Evolutionary conservation across 2,888 invertebrate species (phyloP).

Genomic region (Cenopis cana): DNA sequence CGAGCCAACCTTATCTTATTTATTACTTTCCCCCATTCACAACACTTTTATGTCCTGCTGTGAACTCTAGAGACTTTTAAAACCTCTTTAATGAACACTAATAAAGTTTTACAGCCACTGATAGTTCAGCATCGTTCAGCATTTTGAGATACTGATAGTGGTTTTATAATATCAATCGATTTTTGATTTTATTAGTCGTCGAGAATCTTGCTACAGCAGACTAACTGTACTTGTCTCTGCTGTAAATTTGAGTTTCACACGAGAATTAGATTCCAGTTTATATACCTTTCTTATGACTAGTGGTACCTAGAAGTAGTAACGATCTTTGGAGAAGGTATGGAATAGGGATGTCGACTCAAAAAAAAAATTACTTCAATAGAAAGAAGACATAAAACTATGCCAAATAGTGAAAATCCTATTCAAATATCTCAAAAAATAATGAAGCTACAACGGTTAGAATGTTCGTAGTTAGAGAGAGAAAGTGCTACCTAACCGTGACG

Average conservation of each 20-base stretch:
- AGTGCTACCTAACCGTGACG: no score
- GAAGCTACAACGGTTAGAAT: no score
- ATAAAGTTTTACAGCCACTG: conserved; percentile 6
- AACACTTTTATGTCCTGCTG: conserved; percentile 16
- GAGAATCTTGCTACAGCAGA: neutral
- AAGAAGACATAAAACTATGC: no score
- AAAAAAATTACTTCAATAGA: no score
- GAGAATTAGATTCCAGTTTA: neutral
- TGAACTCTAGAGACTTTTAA: conserved; percentile 8
- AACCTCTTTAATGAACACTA: conserved; percentile 21
- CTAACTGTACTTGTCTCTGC: neutral
- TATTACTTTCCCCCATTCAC: conserved; percentile 24
- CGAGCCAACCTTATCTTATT: conserved; percentile 39
- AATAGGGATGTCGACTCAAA: no score
- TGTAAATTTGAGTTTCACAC: neutral
- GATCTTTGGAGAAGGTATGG: no score
- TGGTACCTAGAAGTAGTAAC: no score
- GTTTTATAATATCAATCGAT: conserved; percentile 8
- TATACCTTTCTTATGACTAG: neutral
- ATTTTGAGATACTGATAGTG: conserved; percentile 9
- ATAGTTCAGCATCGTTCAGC: conserved; percentile 17
- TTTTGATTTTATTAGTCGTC: conserved; percentile 6
- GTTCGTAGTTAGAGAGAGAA: no score
- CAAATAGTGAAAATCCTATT: no score
- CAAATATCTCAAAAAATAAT: no score